Base-by-base conservation (phyloP, 2,113 vertebrate genomes). In the Poicephalus meyeri region DNA sequence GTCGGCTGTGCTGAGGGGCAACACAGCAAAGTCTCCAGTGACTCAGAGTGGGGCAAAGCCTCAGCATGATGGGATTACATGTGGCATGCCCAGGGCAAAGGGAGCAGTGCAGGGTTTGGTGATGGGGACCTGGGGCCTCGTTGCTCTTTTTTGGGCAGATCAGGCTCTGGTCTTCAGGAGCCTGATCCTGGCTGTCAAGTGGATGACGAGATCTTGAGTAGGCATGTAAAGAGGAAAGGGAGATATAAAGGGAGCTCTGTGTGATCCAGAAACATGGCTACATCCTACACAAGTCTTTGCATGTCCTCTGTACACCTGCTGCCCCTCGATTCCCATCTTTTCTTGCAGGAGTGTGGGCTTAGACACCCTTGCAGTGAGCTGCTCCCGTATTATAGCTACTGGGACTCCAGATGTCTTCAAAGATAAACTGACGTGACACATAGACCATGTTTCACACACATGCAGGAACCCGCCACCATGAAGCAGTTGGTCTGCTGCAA, bases 11-110 rank as follows among this genome's bases (percentile, higher is more conserved):
- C 52, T 13, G 18, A 53, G 28, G 26, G 41, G 11, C 9, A 71
- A 1, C 47, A 55, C 18, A 69, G 53, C 24, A 73, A 64, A 7
- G 3, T 24, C n/a, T 35, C 33, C 56, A 23, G 25, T 50, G 49
- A 15, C 10, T 49, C 21, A 21, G 24, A 58, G 18, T 3, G 37
- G 13, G 31, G 11, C 0, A 0, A 55, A 31, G 5, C 16, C 53
- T 85, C 33, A 65, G 46, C 1, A 1, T 52, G n/a, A 4, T 13
- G 26, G 28, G 10, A 17, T 20, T 82, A 13, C 44, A 23, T 88
- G 55, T 7, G 41, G 11, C 13, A 8, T 13, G 20, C 7, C 50
- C 31, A 20, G 42, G 37, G 17, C 18, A 73, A 16, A 72, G 14
- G 8, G 33, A 55, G 39, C 42, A 60, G 26, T 39, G 37, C 24